Evolutionary conservation across 2,888 invertebrate genomes (phyloP).

Genomic region (Conomelus anceps): DNA sequence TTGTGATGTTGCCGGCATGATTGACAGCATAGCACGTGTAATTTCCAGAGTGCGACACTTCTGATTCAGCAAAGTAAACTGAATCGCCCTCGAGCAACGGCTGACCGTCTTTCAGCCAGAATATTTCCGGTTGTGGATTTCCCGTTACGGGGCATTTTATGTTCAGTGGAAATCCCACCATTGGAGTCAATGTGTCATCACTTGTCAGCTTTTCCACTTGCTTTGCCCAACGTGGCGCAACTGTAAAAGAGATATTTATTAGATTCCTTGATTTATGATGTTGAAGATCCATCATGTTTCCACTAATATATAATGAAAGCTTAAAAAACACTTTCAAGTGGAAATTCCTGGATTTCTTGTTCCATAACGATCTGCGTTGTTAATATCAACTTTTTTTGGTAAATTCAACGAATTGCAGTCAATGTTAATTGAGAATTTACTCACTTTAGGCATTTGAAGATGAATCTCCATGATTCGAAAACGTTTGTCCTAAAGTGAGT

Average conservation of each 20-base stretch:
- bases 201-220: neutral
- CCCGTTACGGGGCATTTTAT: slow-evolving; percentile 51
- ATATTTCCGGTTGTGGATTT: slow-evolving; percentile 51
- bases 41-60: slow-evolving; percentile 42
- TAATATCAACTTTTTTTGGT: too few relatives aligned
- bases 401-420: too few relatives aligned
- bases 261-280: too few relatives aligned
- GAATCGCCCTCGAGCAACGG: slow-evolving; percentile 36
- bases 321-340: too few relatives aligned
- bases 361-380: too few relatives aligned
- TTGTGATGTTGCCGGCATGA: slow-evolving; percentile 44
- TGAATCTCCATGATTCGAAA: too few relatives aligned
- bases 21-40: slow-evolving; percentile 56
- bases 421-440: too few relatives aligned
- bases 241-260: slow-evolving; percentile 1
- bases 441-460: too few relatives aligned
- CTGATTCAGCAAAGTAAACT: slow-evolving; percentile 7
- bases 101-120: slow-evolving; percentile 52
- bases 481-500: too few relatives aligned
- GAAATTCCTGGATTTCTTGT: too few relatives aligned
- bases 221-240: slow-evolving; percentile 21
- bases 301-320: too few relatives aligned
- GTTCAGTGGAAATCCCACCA: slow-evolving; percentile 19
- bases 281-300: too few relatives aligned
- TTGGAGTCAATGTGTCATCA: neutral